Evolutionary conservation across 1,140 invertebrate species (phyloP), one percentile per base, ranked within the genome.

Genomic region (Neodiprion fabricii): DNA sequence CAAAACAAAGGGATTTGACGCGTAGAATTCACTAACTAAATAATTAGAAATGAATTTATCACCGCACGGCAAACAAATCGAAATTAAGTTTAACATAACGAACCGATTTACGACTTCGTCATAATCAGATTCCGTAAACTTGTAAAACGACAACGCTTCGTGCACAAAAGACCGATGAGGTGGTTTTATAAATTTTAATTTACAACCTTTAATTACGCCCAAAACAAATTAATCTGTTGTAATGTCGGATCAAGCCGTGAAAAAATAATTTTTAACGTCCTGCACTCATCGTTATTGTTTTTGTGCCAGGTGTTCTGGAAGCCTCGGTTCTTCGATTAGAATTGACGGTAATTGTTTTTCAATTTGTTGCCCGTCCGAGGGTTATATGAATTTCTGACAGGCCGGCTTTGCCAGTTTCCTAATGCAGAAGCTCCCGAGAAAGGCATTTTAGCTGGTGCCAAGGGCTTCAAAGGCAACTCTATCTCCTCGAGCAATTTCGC

Each of bases 1-100:
- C 21, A 77, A 67, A 50, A 77, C 71, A 40, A 77, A 77, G 50
- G 73, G 70, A n/a, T 53, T 72, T n/a, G 7, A 4, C 8, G 70
- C 70, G 10, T 70, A 21, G 14, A 70, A 28, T 74, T 77, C 74
- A 10, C 3, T 4, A 47, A 47, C 40, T n/a, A 11, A 50, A 11
- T 48, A 71, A 17, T 3, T 40, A 40, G 70, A 71, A 48, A 71
- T 50, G 0, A 71, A 71, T 50, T 71, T 5, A 48, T 0, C 40
- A 14, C 1, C 5, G 5, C 4, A 28, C 4, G 14, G 28, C 5
- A 9, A 28, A 65, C 66, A 73, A 23, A 2, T 12, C 40, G 14
- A 17, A 9, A 73, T 49, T 67, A 61, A 66, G 1, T 61, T 28
- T 61, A 12, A 3, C 53, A 4, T 8, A 12, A 61, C 11, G 1